Conservation (phyloP, 1,140 invertebrate species). For the Leptinotarsa defecta region DNA sequence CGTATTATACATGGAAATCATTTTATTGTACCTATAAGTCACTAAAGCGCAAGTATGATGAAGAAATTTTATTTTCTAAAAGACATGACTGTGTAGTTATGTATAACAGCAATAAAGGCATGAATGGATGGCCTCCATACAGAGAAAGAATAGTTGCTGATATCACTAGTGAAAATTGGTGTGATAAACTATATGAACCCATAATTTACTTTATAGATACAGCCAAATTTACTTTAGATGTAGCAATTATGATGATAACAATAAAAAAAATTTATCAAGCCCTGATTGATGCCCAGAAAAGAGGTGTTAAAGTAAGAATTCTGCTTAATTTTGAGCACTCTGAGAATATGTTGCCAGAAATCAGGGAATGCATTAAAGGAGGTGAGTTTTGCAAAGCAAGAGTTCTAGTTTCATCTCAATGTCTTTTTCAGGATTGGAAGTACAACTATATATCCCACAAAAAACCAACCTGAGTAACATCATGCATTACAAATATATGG, state of each 20-base stretch:
- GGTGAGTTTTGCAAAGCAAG: constrained; percentile 21
- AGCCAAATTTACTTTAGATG: constrained; percentile 30
- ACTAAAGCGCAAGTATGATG: constrained; percentile 20
- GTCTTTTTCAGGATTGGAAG: constrained; percentile 30
- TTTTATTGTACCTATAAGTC: constrained; percentile 28
- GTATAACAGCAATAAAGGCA: constrained; percentile 28
- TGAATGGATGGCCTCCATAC: constrained; percentile 36
- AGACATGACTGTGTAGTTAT: constrained; percentile 40
- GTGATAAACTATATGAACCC: constrained; percentile 32
- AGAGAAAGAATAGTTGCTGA: constrained; percentile 18
- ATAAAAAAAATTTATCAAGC: constrained; percentile 27
- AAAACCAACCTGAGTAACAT: constrained; percentile 27
- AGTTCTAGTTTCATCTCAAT: not conserved
- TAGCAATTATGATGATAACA: constrained; percentile 36
- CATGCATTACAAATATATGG: constrained; percentile 44
- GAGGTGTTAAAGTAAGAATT: constrained; percentile 35
- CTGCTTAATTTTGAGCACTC: constrained; percentile 35
- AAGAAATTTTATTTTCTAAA: constrained; percentile 31
- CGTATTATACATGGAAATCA: constrained; percentile 28
- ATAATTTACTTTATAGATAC: constrained; percentile 40
- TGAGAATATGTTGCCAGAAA: not conserved
- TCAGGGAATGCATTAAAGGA: constrained; percentile 25
- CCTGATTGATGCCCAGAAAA: constrained; percentile 29
- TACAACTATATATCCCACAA: constrained; percentile 24
- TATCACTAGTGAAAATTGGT: constrained; percentile 26